phyloP scores from a whole-genome alignment of 2,113 vertebrate species.

The Meriones unguiculatus region DNA sequence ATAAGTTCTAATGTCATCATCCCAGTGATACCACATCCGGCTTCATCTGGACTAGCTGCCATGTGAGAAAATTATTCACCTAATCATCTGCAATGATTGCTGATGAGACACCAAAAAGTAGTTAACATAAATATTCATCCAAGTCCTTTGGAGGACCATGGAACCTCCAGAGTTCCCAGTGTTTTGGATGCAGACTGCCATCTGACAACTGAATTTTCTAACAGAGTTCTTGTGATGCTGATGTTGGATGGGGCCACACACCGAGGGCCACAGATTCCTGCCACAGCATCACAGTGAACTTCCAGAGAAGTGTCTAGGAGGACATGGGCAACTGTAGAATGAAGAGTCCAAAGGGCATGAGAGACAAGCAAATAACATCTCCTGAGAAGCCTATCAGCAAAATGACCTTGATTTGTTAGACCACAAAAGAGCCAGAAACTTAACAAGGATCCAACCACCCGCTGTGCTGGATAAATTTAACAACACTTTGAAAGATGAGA shows the following conservation, averaged over 20 bases:
- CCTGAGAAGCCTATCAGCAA: neutral
- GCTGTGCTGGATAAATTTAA: neutral
- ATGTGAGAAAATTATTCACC: neutral
- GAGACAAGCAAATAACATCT: neutral
- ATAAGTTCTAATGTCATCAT: neutral
- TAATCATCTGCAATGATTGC: neutral
- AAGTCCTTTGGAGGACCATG: accelerated
- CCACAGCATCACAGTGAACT: neutral
- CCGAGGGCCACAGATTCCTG: neutral
- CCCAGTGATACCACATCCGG: neutral
- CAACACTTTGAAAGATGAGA: neutral
- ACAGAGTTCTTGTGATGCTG: neutral
- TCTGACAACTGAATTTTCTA: neutral
- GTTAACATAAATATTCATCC: neutral
- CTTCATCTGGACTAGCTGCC: neutral
- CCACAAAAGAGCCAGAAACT: neutral
- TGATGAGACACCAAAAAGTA: neutral
- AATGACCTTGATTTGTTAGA: conserved; percentile 6
- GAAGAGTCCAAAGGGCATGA: neutral
- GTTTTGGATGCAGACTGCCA: neutral
- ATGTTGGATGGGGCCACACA: neutral
- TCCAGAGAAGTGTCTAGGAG: accelerated
- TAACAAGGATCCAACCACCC: neutral
- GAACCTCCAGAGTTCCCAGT: neutral
- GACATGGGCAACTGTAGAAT: neutral